A percentile compares a stretch with the other conserved stretches of the same genome.
These are phyloP conservation scores for Netelia inedita DNA, from an alignment of 2,888 invertebrate species.

Conservation along the genomic window DNA sequence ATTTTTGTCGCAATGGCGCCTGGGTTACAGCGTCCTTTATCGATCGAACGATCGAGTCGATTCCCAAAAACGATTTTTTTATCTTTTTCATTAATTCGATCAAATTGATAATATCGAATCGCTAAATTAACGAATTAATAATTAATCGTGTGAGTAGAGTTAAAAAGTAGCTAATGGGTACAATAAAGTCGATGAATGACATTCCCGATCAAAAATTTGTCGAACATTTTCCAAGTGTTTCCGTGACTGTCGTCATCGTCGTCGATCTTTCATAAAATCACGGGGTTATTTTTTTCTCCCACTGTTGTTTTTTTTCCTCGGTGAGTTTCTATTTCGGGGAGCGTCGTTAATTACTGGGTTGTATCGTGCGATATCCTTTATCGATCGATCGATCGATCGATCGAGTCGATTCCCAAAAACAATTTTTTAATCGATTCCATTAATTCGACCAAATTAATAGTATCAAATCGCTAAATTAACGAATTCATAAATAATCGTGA, in stretches of 20 bases:
- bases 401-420: not conserved
- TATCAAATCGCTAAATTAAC: not conserved
- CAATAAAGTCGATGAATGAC: not conserved
- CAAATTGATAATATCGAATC: not conserved
- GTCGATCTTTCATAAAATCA: constrained; percentile 20
- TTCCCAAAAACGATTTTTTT: not conserved
- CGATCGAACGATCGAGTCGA: not conserved
- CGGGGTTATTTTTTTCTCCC: not conserved
- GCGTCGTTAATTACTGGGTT: constrained; percentile 57
- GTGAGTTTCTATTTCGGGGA: constrained; percentile 48
- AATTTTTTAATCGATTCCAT: not conserved
- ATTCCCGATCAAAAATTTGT: not conserved
- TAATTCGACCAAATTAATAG: not conserved
- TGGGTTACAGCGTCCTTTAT: not conserved
- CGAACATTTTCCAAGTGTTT: not conserved
- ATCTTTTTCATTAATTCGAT: not conserved
- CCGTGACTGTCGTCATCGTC: constrained; percentile 16
- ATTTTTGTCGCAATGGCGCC: constrained; percentile 38
- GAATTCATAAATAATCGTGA: not conserved
- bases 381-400: not conserved
- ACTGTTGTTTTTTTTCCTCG: not conserved
- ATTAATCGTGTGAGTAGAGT: not conserved
- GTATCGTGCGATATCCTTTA: constrained; percentile 16
- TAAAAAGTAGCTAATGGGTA: not conserved
- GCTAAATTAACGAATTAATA: not conserved